Evolutionary conservation across 2,797 vertebrate genomes (phyloP).

Genomic region (Yasuhikotakia modesta): DNA sequence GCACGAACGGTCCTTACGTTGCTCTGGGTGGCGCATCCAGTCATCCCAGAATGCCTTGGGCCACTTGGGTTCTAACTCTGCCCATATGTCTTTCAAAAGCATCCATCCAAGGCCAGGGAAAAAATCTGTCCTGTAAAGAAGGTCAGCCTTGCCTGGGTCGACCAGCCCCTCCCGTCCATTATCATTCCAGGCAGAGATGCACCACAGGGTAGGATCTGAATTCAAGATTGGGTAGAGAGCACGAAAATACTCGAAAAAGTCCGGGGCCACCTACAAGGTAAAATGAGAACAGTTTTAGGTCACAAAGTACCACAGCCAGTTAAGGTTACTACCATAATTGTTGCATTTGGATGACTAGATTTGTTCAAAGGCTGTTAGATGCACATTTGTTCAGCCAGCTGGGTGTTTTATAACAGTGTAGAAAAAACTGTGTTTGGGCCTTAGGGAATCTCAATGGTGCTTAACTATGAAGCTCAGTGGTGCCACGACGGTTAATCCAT

Average conservation of each 20-base stretch:
- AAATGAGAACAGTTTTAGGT: constrained; percentile 11
- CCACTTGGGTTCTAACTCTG: constrained; percentile 92
- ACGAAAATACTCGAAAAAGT: constrained; percentile 96
- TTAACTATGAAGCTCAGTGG: not conserved
- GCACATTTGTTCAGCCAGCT: constrained; percentile 40
- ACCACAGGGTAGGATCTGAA: constrained; percentile 84
- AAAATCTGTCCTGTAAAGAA: constrained; percentile 92
- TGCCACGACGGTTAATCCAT: constrained; percentile 41
- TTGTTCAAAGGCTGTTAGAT: constrained; percentile 1
- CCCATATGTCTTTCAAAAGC: constrained; percentile 86
- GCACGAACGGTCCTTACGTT: constrained; percentile 86
- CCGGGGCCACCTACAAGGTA: constrained; percentile 81
- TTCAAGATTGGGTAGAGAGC: constrained; percentile 81
- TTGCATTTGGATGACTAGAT: not conserved
- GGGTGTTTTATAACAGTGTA: constrained; percentile 12
- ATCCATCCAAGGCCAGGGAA: constrained; percentile 95
- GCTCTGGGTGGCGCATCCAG: constrained; percentile 93
- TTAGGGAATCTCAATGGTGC: not conserved
- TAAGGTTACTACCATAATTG: not conserved
- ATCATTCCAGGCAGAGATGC: constrained; percentile 94
- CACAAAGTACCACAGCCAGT: not conserved
- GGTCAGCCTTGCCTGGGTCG: constrained; percentile 72
- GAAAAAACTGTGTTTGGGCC: not conserved
- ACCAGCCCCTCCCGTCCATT: constrained; percentile 91
- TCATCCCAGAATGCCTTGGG: constrained; percentile 95